Percentiles rank a stretch among this genome's conserved stretches.
phyloP scores from a whole-genome alignment of 2,888 invertebrate species.

The Epinotia ramella region DNA sequence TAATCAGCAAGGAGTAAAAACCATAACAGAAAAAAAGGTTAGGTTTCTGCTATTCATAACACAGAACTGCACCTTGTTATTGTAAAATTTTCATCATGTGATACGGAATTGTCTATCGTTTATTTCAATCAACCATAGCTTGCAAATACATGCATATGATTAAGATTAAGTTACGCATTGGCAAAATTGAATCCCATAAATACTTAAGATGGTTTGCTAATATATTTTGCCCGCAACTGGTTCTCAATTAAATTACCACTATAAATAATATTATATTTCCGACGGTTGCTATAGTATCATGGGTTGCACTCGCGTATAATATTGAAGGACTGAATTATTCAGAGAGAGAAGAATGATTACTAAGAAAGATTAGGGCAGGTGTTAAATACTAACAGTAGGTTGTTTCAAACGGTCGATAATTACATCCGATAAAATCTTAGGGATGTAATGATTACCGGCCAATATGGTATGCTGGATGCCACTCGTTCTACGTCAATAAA shows the following conservation, averaged over 20 bases:
- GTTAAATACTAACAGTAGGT: too few species aligned
- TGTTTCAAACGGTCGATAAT: too few species aligned
- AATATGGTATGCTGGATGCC: too few species aligned
- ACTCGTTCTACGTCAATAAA: too few species aligned
- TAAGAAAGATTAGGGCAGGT: background rate
- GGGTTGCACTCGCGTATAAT: background rate
- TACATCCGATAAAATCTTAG: too few species aligned
- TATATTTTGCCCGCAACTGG: slow-evolving; percentile 16
- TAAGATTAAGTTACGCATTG: background rate
- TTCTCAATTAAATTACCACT: slow-evolving; percentile 18
- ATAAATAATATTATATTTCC: slow-evolving; percentile 30
- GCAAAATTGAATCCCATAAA: slow-evolving; percentile 27
- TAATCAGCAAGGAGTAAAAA: too few species aligned
- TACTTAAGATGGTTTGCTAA: slow-evolving; percentile 26
- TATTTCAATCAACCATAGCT: background rate
- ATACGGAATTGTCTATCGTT: background rate
- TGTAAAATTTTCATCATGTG: background rate
- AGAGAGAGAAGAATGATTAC: background rate
- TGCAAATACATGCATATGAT: background rate
- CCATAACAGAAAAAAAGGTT: too few species aligned
- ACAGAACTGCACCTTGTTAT: background rate
- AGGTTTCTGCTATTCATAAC: background rate
- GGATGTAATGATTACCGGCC: too few species aligned
- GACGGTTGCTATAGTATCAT: background rate
- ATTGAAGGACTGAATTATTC: background rate